A percentile compares a stretch with the other conserved stretches of the same genome.
Evolutionary conservation across 2,888 invertebrate genomes (phyloP).

Genomic region (Drosophila colorata): DNA sequence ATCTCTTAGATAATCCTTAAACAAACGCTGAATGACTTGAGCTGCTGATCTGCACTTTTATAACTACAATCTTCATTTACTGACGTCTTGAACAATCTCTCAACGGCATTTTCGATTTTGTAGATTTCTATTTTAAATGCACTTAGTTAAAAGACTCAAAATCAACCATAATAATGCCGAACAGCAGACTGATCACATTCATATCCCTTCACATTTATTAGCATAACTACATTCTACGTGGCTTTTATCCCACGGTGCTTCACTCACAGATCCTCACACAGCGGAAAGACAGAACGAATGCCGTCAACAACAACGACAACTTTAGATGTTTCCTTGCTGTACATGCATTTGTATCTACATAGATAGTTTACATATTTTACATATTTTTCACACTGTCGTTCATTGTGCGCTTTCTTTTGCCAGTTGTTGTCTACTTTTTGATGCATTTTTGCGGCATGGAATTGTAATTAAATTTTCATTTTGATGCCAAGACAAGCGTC

Average conservation of each 20-base stretch:
- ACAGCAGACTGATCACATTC: too few species aligned
- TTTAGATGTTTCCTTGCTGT: slow-evolving; percentile 36
- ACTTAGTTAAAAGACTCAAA: too few species aligned
- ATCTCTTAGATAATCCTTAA: too few species aligned
- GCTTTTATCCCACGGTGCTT: slow-evolving; percentile 31
- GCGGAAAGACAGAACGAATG: slow-evolving; percentile 17
- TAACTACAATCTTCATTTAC: too few species aligned
- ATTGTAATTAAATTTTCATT: slow-evolving; percentile 58
- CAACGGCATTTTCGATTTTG: too few species aligned
- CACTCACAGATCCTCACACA: slow-evolving; percentile 10
- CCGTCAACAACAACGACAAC: slow-evolving; percentile 29
- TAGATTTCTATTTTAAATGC: too few species aligned
- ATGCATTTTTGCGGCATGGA: slow-evolving; percentile 33
- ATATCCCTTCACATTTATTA: not conserved
- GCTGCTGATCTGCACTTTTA: too few species aligned
- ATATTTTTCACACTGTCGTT: slow-evolving; percentile 18
- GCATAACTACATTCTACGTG: not conserved
- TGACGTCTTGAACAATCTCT: too few species aligned
- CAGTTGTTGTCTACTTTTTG: slow-evolving; percentile 15
- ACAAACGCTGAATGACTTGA: too few species aligned
- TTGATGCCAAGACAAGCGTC: slow-evolving; percentile 26
- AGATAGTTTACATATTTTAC: slow-evolving; percentile 3
- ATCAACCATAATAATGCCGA: too few species aligned
- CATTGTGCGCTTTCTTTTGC: slow-evolving; percentile 16
- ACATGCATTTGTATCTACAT: not conserved